Conservation (phyloP, 2,888 invertebrate species). For the Chloroclystis v-ata region DNA sequence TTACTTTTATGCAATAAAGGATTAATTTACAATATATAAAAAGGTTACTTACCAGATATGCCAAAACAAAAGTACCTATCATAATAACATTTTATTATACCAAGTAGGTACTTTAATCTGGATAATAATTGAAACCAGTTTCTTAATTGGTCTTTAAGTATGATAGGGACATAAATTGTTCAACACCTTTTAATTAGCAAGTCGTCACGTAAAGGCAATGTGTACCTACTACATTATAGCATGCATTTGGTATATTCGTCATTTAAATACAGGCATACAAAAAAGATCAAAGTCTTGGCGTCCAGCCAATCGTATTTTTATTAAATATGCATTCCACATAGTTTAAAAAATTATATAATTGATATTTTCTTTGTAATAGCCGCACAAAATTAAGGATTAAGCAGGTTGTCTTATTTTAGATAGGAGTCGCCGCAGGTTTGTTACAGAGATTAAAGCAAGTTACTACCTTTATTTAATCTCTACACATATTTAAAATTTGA, state of each 20-base stretch:
- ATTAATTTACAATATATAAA: no score
- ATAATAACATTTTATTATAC: constrained; percentile 1
- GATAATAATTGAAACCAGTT: constrained; percentile 4
- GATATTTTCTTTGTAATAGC: no score
- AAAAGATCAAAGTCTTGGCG: neutral
- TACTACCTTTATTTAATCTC: no score
- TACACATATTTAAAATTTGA: no score
- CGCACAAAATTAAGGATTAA: no score
- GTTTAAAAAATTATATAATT: no score
- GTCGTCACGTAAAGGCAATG: constrained; percentile 24
- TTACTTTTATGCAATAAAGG: no score
- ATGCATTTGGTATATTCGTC: constrained; percentile 25
- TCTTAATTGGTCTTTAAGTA: constrained; percentile 13
- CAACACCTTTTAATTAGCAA: constrained; percentile 25
- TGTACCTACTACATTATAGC: constrained; percentile 27
- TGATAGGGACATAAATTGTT: constrained; percentile 16
- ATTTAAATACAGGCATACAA: constrained; percentile 7
- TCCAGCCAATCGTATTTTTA: neutral
- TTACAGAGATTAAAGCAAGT: no score
- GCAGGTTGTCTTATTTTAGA: no score
- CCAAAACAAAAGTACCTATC: no score
- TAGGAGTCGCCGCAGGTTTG: no score
- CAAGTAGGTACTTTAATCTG: constrained; percentile 1
- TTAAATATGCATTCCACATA: neutral
- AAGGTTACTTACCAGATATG: no score